Evolutionary conservation across 2,888 invertebrate species (phyloP).

Genomic region (Omphaloscelis lunosa): DNA sequence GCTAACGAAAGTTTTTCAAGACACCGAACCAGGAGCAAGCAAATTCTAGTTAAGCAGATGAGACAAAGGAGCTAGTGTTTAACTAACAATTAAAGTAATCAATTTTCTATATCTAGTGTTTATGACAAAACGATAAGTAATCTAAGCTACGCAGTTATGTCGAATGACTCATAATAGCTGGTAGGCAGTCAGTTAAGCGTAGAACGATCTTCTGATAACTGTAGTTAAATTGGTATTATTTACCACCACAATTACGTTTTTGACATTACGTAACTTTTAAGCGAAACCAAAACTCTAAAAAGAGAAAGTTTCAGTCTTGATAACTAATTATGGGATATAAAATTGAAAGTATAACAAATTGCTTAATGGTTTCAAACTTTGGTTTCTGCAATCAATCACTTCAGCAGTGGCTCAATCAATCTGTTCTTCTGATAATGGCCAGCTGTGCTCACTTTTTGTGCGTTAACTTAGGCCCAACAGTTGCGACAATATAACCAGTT

Average conservation of each 20-base stretch:
- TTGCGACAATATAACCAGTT: conserved; percentile 51
- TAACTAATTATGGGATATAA: conserved; percentile 81
- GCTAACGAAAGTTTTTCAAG: background rate
- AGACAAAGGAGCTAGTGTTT: conserved; percentile 18
- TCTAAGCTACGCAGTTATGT: conserved; percentile 57
- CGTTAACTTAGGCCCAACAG: conserved; percentile 43
- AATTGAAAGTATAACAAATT: conserved; percentile 84
- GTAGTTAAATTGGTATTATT: conserved; percentile 64
- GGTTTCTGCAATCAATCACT: conserved; percentile 77
- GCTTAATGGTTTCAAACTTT: conserved; percentile 75
- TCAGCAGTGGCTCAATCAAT: conserved; percentile 58
- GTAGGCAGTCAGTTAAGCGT: conserved; percentile 56
- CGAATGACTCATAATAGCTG: conserved; percentile 61
- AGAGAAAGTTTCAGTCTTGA: conserved; percentile 81
- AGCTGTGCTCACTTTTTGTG: conserved; percentile 50
- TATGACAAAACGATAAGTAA: conserved; percentile 57
- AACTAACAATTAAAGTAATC: conserved; percentile 44
- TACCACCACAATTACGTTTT: conserved; percentile 62
- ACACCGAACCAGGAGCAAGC: background rate
- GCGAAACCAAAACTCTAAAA: conserved; percentile 74
- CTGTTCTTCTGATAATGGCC: conserved; percentile 50
- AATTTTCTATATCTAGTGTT: conserved; percentile 49
- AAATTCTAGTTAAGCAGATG: conserved; percentile 23
- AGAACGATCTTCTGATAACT: conserved; percentile 65
- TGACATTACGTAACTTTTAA: conserved; percentile 68